Percentiles rank a stretch among this genome's conserved stretches.
Conservation (phyloP, 2,888 invertebrate genomes). For the Graphium colonna region DNA sequence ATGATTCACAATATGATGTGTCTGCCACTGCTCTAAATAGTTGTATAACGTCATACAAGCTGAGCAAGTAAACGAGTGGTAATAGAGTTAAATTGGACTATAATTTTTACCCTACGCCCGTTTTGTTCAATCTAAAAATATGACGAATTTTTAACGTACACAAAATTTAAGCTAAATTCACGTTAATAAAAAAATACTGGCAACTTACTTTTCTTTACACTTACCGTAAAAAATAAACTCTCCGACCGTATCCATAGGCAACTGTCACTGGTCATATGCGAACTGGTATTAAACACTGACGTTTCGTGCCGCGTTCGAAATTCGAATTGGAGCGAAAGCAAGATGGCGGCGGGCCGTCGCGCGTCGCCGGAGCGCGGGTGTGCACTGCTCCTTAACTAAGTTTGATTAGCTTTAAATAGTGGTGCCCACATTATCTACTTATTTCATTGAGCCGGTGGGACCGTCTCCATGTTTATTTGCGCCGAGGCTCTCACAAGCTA, state of each 20-base stretch:
- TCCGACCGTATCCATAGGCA: constrained; percentile 53
- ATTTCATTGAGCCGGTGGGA: constrained; percentile 73
- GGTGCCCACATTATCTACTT: constrained; percentile 79
- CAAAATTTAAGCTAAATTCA: no score
- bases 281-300: constrained; percentile 55
- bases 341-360: constrained; percentile 50
- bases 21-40: constrained; percentile 37
- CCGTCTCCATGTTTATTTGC: constrained; percentile 46
- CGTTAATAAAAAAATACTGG: background rate
- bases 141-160: background rate
- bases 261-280: constrained; percentile 65
- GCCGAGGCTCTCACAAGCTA: constrained; percentile 28
- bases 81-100: constrained; percentile 28
- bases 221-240: constrained; percentile 20
- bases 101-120: constrained; percentile 20
- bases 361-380: constrained; percentile 64
- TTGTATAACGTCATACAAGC: constrained; percentile 37
- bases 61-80: constrained; percentile 23
- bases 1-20: constrained; percentile 42
- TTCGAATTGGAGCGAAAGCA: constrained; percentile 55
- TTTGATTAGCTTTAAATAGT: constrained; percentile 85
- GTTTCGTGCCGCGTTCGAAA: constrained; percentile 51
- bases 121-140: background rate
- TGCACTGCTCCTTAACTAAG: constrained; percentile 81
- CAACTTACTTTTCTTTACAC: constrained; percentile 4